Evolutionary conservation across 2,113 vertebrate genomes (phyloP).

Genomic region (Epinephelus cyanopodus): DNA sequence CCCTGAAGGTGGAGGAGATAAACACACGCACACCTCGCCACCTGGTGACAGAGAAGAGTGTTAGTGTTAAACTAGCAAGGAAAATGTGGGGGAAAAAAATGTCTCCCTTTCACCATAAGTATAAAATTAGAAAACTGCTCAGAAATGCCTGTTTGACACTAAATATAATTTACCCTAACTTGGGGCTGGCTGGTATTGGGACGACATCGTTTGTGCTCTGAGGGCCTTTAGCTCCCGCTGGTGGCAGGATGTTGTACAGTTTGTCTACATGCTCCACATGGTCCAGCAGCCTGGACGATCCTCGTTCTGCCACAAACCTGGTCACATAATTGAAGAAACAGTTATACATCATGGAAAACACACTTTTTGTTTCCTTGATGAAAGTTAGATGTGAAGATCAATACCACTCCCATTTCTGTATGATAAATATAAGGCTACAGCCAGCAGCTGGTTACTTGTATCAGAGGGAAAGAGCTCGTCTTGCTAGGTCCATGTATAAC

Average conservation of each 20-base stretch:
- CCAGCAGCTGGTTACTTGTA: not conserved
- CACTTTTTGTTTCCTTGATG: not conserved
- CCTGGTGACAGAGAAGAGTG: conserved; percentile 66
- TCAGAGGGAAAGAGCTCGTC: not conserved
- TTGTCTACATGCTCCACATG: conserved; percentile 90
- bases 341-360: not conserved
- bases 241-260: conserved; percentile 85
- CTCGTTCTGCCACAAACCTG: conserved; percentile 91
- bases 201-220: conserved; percentile 26
- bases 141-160: not conserved
- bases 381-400: not conserved
- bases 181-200: conserved; percentile 64
- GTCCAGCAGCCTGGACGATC: conserved; percentile 87
- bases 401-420: not conserved
- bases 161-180: conserved; percentile 55
- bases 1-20: conserved; percentile 93
- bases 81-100: not conserved
- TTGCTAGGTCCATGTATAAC: not conserved
- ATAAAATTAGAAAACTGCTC: not conserved
- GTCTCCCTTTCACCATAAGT: not conserved
- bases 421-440: not conserved
- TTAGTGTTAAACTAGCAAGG: not conserved
- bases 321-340: not conserved
- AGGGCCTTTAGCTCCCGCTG: conserved; percentile 55
- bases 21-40: conserved; percentile 89